A percentile compares a stretch with the other conserved stretches of the same genome.
phyloP scores from a whole-genome alignment of 1,140 invertebrate genomes.

The Bombus confusus region DNA sequence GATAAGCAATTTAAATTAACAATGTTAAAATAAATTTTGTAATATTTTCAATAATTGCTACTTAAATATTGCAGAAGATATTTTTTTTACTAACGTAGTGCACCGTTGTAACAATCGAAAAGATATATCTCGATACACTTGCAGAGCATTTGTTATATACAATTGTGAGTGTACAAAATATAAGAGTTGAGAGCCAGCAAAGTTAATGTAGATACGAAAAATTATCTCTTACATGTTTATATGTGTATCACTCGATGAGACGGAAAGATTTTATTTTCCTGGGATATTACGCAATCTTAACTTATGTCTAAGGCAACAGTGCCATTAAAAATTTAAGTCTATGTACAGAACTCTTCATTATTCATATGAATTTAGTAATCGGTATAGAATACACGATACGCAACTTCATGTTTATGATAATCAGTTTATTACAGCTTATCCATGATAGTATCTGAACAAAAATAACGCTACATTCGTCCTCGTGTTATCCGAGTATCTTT shows the following conservation, averaged over 20 bases:
- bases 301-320: conserved; percentile 70
- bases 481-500: conserved; percentile 67
- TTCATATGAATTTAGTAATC: conserved; percentile 71
- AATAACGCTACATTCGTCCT: conserved; percentile 74
- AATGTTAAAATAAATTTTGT: conserved; percentile 69
- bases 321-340: conserved; percentile 70
- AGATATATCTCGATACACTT: conserved; percentile 59
- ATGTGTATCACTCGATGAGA: conserved; percentile 68
- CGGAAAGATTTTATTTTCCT: conserved; percentile 68
- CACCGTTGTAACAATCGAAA: conserved; percentile 63
- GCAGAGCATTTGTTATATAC: conserved; percentile 67
- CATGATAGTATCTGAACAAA: conserved; percentile 75
- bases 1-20: conserved; percentile 70
- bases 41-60: conserved; percentile 65
- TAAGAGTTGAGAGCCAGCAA: conserved; percentile 63
- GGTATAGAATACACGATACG: conserved; percentile 71
- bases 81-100: conserved; percentile 56
- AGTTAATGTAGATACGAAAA: conserved; percentile 66
- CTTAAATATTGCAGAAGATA: conserved; percentile 62
- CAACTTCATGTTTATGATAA: conserved; percentile 70
- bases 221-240: conserved; percentile 64
- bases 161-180: conserved; percentile 69
- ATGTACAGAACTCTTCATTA: conserved; percentile 71
- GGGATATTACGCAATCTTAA: conserved; percentile 65
- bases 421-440: conserved; percentile 78